A percentile compares a stretch with the other conserved stretches of the same genome.
phyloP scores from a whole-genome alignment of 2,888 invertebrate species.

The Temnothorax unifasciatus region DNA sequence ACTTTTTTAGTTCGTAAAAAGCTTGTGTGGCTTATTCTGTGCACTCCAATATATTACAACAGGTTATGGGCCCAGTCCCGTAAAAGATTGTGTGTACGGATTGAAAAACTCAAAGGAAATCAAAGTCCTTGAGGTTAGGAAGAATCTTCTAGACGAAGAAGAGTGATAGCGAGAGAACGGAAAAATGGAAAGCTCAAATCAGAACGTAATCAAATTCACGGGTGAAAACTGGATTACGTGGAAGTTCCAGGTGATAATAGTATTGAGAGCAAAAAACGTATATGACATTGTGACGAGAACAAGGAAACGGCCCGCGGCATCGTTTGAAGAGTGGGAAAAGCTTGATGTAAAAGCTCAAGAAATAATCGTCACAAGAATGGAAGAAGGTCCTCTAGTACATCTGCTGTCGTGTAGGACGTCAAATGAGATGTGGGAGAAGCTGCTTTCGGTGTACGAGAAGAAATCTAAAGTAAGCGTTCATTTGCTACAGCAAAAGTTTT shows the following conservation, averaged over 20 bases:
- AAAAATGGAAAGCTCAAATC: not conserved
- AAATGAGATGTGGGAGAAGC: conserved; percentile 23
- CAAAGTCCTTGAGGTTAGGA: too few species aligned
- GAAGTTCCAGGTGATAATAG: not conserved
- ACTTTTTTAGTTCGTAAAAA: too few species aligned
- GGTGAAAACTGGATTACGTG: not conserved
- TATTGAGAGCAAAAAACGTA: not conserved
- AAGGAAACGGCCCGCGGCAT: not conserved
- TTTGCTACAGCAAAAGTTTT: not conserved
- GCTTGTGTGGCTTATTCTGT: too few species aligned
- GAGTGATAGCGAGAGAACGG: too few species aligned
- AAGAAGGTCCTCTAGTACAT: conserved; percentile 5
- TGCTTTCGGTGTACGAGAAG: conserved; percentile 15
- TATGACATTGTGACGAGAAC: not conserved
- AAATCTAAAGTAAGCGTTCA: not conserved
- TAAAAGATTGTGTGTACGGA: too few species aligned
- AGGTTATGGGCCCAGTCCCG: too few species aligned
- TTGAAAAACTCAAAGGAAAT: too few species aligned
- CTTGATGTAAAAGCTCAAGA: conserved; percentile 26
- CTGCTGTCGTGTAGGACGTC: conserved; percentile 12
- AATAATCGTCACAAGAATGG: conserved; percentile 38
- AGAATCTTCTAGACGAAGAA: too few species aligned
- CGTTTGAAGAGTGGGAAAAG: not conserved
- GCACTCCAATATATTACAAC: too few species aligned
- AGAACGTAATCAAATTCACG: not conserved